A percentile compares a stretch with the other conserved stretches of the same genome.
Evolutionary conservation across 2,797 vertebrate species (phyloP).

Genomic region (Acomys russatus): DNA sequence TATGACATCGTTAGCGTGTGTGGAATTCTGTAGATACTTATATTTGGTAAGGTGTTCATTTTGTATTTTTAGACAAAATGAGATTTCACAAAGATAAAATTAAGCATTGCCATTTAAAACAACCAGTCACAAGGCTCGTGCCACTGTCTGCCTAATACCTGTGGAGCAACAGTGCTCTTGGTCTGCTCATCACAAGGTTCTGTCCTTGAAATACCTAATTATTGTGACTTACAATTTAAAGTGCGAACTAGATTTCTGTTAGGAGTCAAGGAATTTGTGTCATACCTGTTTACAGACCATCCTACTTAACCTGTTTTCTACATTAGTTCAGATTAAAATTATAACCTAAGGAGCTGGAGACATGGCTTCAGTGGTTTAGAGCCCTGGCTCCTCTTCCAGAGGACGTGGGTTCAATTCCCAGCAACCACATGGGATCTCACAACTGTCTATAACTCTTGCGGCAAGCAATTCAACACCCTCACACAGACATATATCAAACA

Average conservation of each 20-base stretch:
- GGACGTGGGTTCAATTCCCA: too few species aligned
- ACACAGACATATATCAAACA: too few species aligned
- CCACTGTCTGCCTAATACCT: not conserved
- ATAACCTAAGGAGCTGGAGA: not conserved
- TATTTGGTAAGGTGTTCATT: slow-evolving; percentile 29
- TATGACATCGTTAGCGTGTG: slow-evolving; percentile 55
- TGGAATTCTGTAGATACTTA: slow-evolving; percentile 52
- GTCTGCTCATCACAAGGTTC: not conserved
- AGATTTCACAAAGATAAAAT: slow-evolving; percentile 21
- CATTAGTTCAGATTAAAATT: not conserved
- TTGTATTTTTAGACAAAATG: slow-evolving; percentile 25
- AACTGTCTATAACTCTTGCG: too few species aligned
- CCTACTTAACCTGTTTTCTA: not conserved
- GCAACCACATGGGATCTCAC: too few species aligned
- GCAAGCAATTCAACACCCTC: too few species aligned
- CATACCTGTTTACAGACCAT: not conserved
- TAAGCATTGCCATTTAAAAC: slow-evolving; percentile 32
- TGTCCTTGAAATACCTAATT: not conserved
- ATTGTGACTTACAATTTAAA: slow-evolving; percentile 31
- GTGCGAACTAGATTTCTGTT: not conserved
- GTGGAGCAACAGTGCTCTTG: not conserved
- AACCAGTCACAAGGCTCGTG: not conserved
- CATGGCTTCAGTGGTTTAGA: too few species aligned
- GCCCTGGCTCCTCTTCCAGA: too few species aligned
- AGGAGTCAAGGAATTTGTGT: slow-evolving; percentile 39